Conservation (phyloP, 2,113 vertebrate species). For the Ictalurus punctatus region DNA sequence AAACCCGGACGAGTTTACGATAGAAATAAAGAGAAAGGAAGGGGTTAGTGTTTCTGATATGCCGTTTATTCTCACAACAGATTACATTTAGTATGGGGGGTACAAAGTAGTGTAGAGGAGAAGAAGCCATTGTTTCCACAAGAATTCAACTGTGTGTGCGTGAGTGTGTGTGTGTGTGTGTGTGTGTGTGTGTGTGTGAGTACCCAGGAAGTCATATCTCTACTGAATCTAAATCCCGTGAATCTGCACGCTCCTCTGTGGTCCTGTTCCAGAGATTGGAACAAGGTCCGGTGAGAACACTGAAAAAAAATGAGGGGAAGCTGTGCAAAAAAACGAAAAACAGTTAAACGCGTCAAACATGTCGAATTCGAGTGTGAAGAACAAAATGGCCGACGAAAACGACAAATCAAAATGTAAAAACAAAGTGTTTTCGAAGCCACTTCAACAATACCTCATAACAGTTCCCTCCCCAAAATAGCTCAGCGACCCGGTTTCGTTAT, state of each 20-base stretch:
- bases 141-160: slow-evolving; percentile 60
- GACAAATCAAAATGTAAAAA: not conserved
- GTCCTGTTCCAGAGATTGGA: not conserved
- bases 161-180: slow-evolving; percentile 51
- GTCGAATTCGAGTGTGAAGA: not conserved
- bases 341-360: not conserved
- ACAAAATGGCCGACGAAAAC: not conserved
- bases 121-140: slow-evolving; percentile 67
- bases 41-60: slow-evolving; percentile 61
- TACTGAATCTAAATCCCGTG: not conserved
- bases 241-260: not conserved
- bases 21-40: not conserved
- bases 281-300: not conserved
- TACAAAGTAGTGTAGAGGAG: slow-evolving; percentile 82
- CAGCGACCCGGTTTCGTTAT: slow-evolving; percentile 38
- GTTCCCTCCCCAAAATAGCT: not conserved
- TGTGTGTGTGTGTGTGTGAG: slow-evolving; percentile 49
- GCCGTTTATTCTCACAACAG: slow-evolving; percentile 89
- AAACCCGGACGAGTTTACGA: no score
- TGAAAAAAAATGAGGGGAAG: not conserved
- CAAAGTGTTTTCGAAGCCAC: not conserved
- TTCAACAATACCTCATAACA: not conserved
- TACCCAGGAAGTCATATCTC: not conserved
- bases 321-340: no score
- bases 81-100: slow-evolving; percentile 87